Base-by-base conservation (phyloP, 1,140 invertebrate genomes). In the Phortica variegata region DNA sequence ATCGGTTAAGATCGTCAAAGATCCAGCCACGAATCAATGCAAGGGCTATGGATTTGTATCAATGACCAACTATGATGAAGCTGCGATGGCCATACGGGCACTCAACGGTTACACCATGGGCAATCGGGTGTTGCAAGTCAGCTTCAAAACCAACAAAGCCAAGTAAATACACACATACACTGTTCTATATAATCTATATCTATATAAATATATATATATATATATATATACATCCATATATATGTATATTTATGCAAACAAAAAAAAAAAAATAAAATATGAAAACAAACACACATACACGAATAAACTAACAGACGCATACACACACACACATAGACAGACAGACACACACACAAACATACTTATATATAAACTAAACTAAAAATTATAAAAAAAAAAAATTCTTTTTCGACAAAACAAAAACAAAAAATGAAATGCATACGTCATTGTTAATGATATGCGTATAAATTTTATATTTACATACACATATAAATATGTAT, bases 51-150 rank as follows among this genome's bases (percentile, higher is more conserved):
- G 95, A 32, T 98, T 98, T 79, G 95, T 99, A 31, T 98, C 95
- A 52, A 99, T 99, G 97, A 95, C 95, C 77, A 97, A 97, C 79
- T 98, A 98, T 78, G 95, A 98, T 73, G 96, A 98, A 77, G 94
- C 96, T 12, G 86, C 96, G 12, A 91, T 96, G 71, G 96, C 97
- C 55, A 98, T 99, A 73, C 91, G 95, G 76, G 93, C 92, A 55
- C 83, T 99, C 52, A 98, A 99, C 78, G 97, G 97, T 43, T 97
- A 97, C 78, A 91, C 93, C 54, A 82, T 99, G 45, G 93, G 93
- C 62, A 96, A 95, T 77, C 87, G 97, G 50, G 92, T 97, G 49
- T 85, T 99, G 52, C 96, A 98, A 83, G 96, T 99, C 74, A 97
- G 94, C 78, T 98, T 98, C 82, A 96, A 95, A 81, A 95, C 91